Evolutionary conservation across 2,113 vertebrate genomes (phyloP).

Genomic region (Protobothrops mucrosquamatus): DNA sequence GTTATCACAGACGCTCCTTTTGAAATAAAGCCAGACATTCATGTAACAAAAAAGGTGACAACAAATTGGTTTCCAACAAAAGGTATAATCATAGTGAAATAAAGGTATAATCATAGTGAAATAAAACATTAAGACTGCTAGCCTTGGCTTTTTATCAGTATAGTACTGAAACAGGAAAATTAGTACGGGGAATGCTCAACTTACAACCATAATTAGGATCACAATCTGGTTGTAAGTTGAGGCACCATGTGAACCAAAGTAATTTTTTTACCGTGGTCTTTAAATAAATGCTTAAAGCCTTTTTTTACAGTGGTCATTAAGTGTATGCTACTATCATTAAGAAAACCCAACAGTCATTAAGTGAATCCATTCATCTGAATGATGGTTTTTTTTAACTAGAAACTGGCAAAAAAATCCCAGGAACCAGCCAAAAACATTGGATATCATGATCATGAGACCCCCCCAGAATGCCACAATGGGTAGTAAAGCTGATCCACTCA

Average conservation of each 20-base stretch:
- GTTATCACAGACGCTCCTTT: background rate
- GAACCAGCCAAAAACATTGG: too few relatives aligned
- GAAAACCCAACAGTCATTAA: background rate
- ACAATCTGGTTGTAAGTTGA: background rate
- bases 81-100: too few relatives aligned
- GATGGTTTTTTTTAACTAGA: too few relatives aligned
- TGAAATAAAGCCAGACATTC: too few relatives aligned
- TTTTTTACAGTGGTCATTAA: background rate
- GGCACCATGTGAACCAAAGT: background rate
- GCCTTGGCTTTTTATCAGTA: background rate
- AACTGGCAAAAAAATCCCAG: too few relatives aligned
- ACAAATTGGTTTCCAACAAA: background rate
- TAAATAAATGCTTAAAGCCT: background rate
- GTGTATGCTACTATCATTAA: background rate
- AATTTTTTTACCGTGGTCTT: background rate
- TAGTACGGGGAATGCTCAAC: too few relatives aligned
- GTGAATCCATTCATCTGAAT: background rate
- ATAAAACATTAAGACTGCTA: background rate
- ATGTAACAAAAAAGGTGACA: background rate
- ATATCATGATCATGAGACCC: too few relatives aligned
- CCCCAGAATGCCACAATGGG: too few relatives aligned
- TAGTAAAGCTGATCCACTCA: too few relatives aligned
- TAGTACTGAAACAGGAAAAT: background rate
- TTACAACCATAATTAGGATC: background rate
- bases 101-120: background rate